Evolutionary conservation across 2,113 vertebrate genomes (phyloP).

Genomic region (Menidia beryllina): DNA sequence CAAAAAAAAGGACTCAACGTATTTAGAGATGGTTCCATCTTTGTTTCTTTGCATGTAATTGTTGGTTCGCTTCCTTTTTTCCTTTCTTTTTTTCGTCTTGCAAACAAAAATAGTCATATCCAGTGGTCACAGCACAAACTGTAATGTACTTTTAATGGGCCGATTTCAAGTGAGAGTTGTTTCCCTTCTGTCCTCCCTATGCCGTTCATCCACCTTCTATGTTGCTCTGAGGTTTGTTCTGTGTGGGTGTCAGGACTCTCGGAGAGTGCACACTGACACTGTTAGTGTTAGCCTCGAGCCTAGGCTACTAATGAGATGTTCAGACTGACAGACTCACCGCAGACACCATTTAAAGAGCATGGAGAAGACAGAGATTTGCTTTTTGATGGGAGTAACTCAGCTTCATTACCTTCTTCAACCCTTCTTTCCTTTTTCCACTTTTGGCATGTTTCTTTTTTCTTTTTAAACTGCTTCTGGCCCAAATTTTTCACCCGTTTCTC

Average conservation of each 20-base stretch:
- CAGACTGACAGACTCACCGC: constrained; percentile 46
- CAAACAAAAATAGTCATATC: constrained; percentile 22
- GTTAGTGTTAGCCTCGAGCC: constrained; percentile 57
- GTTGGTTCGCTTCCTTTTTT: constrained; percentile 1
- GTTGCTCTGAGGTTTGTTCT: constrained; percentile 50
- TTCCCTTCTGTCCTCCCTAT: constrained; percentile 14
- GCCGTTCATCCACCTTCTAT: constrained; percentile 11
- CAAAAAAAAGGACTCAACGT: background rate
- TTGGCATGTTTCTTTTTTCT: constrained; percentile 4
- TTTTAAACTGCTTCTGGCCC: constrained; percentile 20
- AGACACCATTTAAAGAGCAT: constrained; percentile 52
- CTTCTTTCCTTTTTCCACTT: constrained; percentile 4
- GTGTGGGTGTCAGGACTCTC: constrained; percentile 52
- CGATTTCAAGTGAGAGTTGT: constrained; percentile 9
- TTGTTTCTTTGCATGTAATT: constrained; percentile 1
- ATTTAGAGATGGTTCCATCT: constrained; percentile 13
- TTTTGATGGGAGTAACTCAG: constrained; percentile 61
- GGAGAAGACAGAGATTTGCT: constrained; percentile 54
- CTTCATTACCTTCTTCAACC: constrained; percentile 62
- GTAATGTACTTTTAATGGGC: constrained; percentile 43
- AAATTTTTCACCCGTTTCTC: constrained; percentile 9
- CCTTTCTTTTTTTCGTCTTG: constrained; percentile 9
- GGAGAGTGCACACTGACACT: constrained; percentile 49
- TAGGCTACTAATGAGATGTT: constrained; percentile 71
- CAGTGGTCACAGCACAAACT: constrained; percentile 32